Base-by-base conservation (phyloP, 2,113 vertebrate species). In the Galeopterus variegatus region DNA sequence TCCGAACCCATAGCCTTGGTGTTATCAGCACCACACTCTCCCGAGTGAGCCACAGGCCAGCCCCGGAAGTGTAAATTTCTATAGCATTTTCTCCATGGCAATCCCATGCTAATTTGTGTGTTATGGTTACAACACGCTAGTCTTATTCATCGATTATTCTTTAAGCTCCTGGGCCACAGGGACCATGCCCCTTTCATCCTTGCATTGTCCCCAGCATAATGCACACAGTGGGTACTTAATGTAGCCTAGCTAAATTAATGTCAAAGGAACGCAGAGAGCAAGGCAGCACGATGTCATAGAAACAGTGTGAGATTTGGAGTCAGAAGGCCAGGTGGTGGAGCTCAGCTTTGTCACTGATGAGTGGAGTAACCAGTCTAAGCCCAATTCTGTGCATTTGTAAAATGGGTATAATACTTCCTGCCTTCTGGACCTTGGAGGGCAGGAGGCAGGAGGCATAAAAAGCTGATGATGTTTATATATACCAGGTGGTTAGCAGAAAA, bases 241-340 rank as follows among this genome's bases (percentile, higher is more conserved):
- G 48, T 62, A 54, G 36, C 54, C 52, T 93, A n/a, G 58, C 23
- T 93, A 64, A 76, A 81, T 92, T 58, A 94, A 81, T 77, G n/a
- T 24, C 86, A 77, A 90, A 45, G 88, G 76, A 75, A 79, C 67
- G 24, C 26, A 89, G 90, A 91, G 10, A 92, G 79, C 90, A 92
- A 91, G 50, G 36, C 17, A 65, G 23, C 7, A 17, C 36, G 60
- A 85, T 52, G 14, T 52, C 50, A n/a, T 5, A 80, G 54, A 94
- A 54, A 83, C 11, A 87, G 28, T 5, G 52, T 64, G 21, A 69
- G 54, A 50, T 79, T 52, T 94, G 86, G 83, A 86, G 45, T 82
- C 28, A 45, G 80, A 92, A 88, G 56, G 88, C 86, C n/a, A 91
- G 58, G 48, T 58, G 36, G 62, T 41, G 3, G 81, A 70, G 11